Base-by-base conservation (phyloP, 2,888 invertebrate genomes). In the Acanthosoma haemorrhoidale region DNA sequence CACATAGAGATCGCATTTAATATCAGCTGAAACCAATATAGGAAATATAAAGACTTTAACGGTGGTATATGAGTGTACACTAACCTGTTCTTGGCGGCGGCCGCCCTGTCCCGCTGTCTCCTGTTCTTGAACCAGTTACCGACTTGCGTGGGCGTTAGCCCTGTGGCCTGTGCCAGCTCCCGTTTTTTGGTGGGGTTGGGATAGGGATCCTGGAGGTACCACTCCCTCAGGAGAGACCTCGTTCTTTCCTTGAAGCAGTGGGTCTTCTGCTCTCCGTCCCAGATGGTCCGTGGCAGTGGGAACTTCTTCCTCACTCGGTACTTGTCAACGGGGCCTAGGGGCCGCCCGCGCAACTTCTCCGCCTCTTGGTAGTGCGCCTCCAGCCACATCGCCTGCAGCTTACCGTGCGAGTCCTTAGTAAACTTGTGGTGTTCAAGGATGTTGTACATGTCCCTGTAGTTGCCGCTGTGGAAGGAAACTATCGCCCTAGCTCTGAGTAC, bases 201-300 rank as follows among this genome's bases (percentile, higher is more conserved):
- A 82, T 94, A 95, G n/a, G 94, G 93, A 82, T 94, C 97, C 82
- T 96, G 94, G 69, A 97, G 87, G 81, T 99, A 99, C 96, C 97
- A 98, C 84, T 99, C 98, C 73, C 98, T 84, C 75, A 99, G 85
- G 75, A 97, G 84, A 77, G 94, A 94, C 76, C 98, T 83, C 79
- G 99, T 98, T 75, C 96, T 84, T 83, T 99, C 93, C 84, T 96
- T 96, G 82, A 95, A 96, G 81, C 95, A 96, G 79, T 96, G 95
- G 13, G 94, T 95, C 82, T 95, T 96, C 81, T 95, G 94, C 79
- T 96, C 95, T 59, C 95, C 95, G 81, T 95, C 95, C 94, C 94
- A 95, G 76, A 95, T 95, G 59, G 94, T 95, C 64, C 92, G 83
- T 57, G 94, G 94, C 78, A 94, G 81, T 0, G 95, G 95, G 78